phyloP scores from a whole-genome alignment of 23 tunicate species.

The Phallusia fumigata region DNA sequence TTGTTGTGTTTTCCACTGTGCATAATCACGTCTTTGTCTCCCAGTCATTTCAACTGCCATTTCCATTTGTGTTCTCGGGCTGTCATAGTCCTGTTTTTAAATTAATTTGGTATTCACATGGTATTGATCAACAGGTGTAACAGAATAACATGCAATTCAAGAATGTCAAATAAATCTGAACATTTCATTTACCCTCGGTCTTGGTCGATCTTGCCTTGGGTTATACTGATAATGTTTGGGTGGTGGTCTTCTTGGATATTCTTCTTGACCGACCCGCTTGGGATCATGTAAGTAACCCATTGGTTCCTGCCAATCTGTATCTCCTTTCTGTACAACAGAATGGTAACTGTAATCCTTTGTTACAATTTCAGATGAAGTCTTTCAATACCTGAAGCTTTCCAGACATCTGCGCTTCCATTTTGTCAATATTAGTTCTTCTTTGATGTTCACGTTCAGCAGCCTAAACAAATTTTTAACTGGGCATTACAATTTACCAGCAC shows the following conservation, averaged over 20 bases:
- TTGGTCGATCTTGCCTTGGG: constrained; percentile 24
- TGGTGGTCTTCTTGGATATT: constrained; percentile 38
- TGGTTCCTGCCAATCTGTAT: constrained; percentile 43
- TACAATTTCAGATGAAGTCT: too few relatives aligned
- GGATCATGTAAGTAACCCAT: constrained; percentile 48
- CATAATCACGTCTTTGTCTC: constrained; percentile 73
- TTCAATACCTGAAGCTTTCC: constrained; percentile 45
- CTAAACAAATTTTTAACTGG: too few relatives aligned
- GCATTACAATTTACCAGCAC: too few relatives aligned
- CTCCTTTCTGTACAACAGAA: constrained; percentile 43
- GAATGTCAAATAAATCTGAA: too few relatives aligned
- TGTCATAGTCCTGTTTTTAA: not conserved
- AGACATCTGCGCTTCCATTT: constrained; percentile 62
- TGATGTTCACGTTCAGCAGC: constrained; percentile 49
- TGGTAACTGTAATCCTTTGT: not conserved
- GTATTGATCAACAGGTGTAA: too few relatives aligned
- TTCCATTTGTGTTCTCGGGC: constrained; percentile 26
- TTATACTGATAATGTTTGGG: constrained; percentile 46
- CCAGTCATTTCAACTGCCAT: constrained; percentile 76
- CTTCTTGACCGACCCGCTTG: constrained; percentile 44
- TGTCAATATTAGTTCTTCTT: constrained; percentile 37
- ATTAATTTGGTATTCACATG: not conserved
- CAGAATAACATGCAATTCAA: too few relatives aligned
- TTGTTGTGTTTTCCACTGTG: constrained; percentile 75
- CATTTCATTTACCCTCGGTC: constrained; percentile 20